A percentile compares a stretch with the other conserved stretches of the same genome.
Evolutionary conservation across 2,113 vertebrate genomes (phyloP).

Genomic region (Callipepla squamata): DNA sequence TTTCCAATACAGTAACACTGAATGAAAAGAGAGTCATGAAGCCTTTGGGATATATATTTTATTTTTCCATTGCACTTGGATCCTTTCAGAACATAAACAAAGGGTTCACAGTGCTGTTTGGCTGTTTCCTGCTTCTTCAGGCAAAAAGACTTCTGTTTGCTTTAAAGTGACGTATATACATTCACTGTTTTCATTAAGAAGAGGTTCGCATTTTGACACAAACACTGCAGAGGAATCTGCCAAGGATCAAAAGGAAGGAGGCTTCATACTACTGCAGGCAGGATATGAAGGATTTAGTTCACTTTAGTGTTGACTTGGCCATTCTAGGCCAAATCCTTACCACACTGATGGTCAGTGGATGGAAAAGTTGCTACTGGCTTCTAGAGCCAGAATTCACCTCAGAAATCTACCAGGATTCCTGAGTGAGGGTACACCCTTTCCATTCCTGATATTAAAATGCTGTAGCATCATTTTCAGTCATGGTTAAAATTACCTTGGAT

Average conservation of each 20-base stretch:
- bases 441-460: background rate
- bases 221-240: background rate
- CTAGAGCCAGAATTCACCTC: background rate
- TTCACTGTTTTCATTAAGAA: background rate
- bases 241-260: background rate
- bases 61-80: constrained; percentile 6
- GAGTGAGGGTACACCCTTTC: background rate
- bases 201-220: background rate
- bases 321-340: background rate
- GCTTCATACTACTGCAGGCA: background rate
- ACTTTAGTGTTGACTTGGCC: background rate
- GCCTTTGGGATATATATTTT: constrained; percentile 14
- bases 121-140: background rate
- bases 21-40: constrained; percentile 12
- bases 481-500: background rate
- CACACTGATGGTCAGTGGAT: background rate
- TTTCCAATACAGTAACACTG: background rate
- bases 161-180: background rate
- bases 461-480: background rate
- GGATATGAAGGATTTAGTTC: background rate
- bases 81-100: constrained; percentile 27
- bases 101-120: background rate
- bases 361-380: background rate
- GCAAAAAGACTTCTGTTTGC: background rate
- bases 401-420: background rate